A percentile compares a stretch with the other conserved stretches of the same genome.
phyloP scores from a whole-genome alignment of 2,113 vertebrate species.

The Poeciliopsis retropinna region DNA sequence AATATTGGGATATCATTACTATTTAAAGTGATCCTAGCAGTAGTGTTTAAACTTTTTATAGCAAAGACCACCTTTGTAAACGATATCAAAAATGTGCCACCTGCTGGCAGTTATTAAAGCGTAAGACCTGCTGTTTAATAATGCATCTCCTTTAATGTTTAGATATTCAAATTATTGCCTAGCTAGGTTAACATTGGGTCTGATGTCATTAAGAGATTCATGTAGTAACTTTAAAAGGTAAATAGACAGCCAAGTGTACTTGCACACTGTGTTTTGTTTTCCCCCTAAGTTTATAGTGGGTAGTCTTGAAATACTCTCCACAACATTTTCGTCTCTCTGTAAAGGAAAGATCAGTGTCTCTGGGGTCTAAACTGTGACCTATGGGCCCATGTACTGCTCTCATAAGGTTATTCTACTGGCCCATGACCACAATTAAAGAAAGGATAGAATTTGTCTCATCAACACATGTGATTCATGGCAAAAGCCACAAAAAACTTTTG shows the following conservation, averaged over 20 bases:
- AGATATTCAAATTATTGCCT: background rate
- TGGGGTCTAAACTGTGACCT: too few species aligned
- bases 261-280: background rate
- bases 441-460: background rate
- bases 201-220: background rate
- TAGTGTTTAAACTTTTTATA: background rate
- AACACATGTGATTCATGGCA: background rate
- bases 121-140: background rate
- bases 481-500: background rate
- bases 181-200: too few species aligned
- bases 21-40: slow-evolving; percentile 66
- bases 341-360: too few species aligned
- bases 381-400: background rate
- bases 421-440: background rate
- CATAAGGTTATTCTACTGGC: background rate
- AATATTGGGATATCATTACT: slow-evolving; percentile 71
- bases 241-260: background rate
- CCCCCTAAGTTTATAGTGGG: too few species aligned
- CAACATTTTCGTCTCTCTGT: background rate
- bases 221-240: background rate
- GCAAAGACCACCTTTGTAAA: background rate
- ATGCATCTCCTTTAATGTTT: background rate
- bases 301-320: too few species aligned
- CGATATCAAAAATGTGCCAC: background rate
- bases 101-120: background rate